Evolutionary conservation across 2,797 vertebrate species (phyloP).

Genomic region (Synanceia verrucosa): DNA sequence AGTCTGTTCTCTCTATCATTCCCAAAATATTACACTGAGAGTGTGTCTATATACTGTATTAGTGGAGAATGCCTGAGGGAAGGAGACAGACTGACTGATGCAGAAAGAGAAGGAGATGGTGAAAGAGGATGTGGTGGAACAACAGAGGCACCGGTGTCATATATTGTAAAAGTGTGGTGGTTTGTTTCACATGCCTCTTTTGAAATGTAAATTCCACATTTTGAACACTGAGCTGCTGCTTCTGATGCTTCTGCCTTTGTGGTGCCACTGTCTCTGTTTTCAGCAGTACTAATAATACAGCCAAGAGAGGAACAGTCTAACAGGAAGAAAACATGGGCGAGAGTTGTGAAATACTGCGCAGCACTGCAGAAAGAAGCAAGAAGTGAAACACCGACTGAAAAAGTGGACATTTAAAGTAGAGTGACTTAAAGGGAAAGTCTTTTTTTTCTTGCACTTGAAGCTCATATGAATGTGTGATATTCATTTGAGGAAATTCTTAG

Average conservation of each 20-base stretch:
- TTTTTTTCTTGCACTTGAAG: not conserved
- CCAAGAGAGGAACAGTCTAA: constrained; percentile 26
- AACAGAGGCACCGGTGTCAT: constrained; percentile 30
- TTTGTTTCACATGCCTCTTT: constrained; percentile 40
- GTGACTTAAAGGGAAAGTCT: not conserved
- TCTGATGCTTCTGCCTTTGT: constrained; percentile 25
- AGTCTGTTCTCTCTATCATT: not conserved
- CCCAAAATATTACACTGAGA: not conserved
- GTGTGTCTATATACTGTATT: not conserved
- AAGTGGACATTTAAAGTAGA: not conserved
- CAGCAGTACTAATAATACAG: constrained; percentile 3
- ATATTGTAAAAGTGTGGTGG: constrained; percentile 11
- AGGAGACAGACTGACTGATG: not conserved
- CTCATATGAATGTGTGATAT: not conserved
- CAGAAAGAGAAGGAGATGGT: not conserved
- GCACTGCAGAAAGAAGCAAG: constrained; percentile 9
- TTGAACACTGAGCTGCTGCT: constrained; percentile 1
- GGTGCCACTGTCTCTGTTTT: constrained; percentile 13
- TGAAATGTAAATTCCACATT: constrained; percentile 53
- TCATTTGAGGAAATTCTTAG: not conserved
- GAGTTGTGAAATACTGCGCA: constrained; percentile 33
- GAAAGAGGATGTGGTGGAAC: constrained; percentile 53
- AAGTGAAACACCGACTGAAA: constrained; percentile 35
- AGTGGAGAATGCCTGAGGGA: not conserved
- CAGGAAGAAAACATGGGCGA: constrained; percentile 45